phyloP scores from a whole-genome alignment of 2,113 vertebrate genomes.

The Dipodomys stephensi region DNA sequence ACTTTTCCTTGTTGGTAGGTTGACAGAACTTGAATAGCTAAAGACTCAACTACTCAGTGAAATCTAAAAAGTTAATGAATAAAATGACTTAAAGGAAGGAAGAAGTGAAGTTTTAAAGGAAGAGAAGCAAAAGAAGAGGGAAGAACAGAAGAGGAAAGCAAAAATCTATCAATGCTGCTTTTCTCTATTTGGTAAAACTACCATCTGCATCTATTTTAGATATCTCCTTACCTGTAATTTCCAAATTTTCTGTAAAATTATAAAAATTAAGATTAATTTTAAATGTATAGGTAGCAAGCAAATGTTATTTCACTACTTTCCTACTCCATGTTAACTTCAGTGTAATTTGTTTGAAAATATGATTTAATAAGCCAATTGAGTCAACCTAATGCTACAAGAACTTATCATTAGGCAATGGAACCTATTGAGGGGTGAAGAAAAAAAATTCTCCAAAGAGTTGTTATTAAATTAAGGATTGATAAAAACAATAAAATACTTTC shows the following conservation, averaged over 20 bases:
- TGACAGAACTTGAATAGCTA: no score
- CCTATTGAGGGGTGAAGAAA: not conserved
- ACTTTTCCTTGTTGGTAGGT: no score
- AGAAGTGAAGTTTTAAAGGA: no score
- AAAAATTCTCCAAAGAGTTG: not conserved
- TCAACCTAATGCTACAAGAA: not conserved
- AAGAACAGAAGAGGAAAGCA: no score
- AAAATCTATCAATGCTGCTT: no score
- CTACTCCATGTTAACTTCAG: not conserved
- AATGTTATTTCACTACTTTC: not conserved
- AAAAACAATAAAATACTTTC: not conserved
- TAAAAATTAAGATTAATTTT: not conserved
- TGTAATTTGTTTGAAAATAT: not conserved
- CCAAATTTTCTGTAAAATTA: no score
- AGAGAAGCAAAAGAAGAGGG: no score
- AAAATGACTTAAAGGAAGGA: no score
- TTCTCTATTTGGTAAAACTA: no score
- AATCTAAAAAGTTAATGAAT: no score
- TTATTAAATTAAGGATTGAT: not conserved
- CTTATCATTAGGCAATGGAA: not conserved
- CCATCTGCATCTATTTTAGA: not conserved
- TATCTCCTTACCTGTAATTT: not conserved
- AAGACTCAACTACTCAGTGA: no score
- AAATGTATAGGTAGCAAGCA: not conserved
- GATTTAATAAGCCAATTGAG: not conserved